Base-by-base conservation (phyloP, 2,113 vertebrate species). In the Xyliphius kryptos region DNA sequence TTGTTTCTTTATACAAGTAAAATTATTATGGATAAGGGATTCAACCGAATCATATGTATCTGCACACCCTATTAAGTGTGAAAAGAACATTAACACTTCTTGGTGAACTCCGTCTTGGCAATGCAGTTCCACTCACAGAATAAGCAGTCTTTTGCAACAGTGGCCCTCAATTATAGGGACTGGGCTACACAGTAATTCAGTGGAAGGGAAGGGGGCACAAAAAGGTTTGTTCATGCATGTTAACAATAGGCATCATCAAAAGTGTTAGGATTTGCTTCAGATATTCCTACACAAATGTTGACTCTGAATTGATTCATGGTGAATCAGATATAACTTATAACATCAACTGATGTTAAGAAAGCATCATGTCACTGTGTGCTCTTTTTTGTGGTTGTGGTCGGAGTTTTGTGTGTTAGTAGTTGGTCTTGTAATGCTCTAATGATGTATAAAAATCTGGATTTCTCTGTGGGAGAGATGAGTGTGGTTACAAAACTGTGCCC, bases 381-480 rank as follows among this genome's bases (percentile, higher is more conserved):
- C 26, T 32, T 3, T 32, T 32, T 32, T 32, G 26, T 32, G 26
- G 26, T 32, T 32, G 26, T 32, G 26, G 1, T 32, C 26, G 7
- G 26, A 6, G 26, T 32, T 32, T 32, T 32, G 26, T 32, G 26
- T 32, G 26, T 6, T 32, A 3, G 26, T 32, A 32, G 26, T 32
- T 32, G 47, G n/a, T n/a, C 54, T 50, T 65, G 56, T 44, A 58
- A 54, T 32, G 26, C 1, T 57, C 49, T 50, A 72, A 70, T 78
- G 81, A 84, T 80, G 82, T 80, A 84, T 82, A 85, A 81, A 83
- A 76, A 81, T 76, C 79, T 79, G 73, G 66, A 72, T 72, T 64
- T 82, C 79, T 57, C 81, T 77, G 73, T 76, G 77, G 83, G 81
- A 81, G 83, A 81, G 82, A 84, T 85, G 79, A 83, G 80, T 86